Evolutionary conservation across 2,888 invertebrate species (phyloP), one percentile per base, ranked within the genome.

Genomic region (Agriopis aurantiaria): DNA sequence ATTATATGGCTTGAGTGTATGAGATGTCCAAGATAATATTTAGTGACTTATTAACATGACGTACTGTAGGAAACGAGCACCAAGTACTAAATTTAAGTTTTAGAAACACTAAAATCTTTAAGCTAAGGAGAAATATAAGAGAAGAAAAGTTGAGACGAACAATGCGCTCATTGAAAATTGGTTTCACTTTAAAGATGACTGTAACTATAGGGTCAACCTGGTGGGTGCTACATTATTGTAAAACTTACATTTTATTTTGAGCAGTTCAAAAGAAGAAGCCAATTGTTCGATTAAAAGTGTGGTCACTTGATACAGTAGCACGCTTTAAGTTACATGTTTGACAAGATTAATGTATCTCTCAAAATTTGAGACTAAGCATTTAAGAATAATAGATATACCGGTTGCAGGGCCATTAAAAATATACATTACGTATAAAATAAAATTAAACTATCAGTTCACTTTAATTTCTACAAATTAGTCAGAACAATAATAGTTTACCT

Each of bases 11-110:
- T 43, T 57, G 23, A 59, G 58, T 69, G 69, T 66, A 65, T 63
- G 62, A 69, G 53, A 59, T 65, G 65, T 57, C 8, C 10, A 67
- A 68, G 49, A 70, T 67, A 69, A 48, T 59, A 61, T 65, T 70
- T 80, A 80, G 75, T 63, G 65, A 70, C 56, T 52, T 59, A 68
- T 48, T 11, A 75, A 83, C 83, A 85, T 82, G 78, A 66, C 69
- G 75, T 87, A 89, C 88, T 89, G 88, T 85, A 88, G 80, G 82
- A 87, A 89, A 88, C 84, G 88, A 90, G 83, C 89, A 88, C 88
- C 85, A 80, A 81, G 79, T 72, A 79, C 78, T 79, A 75, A 75
- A 73, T 65, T 60, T 52, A 59, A 52, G 33, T 61, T 59, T 17
- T 65, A 57, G 43, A 69, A 65, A 62, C 10, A 68, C 65, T 58